Evolutionary conservation across 1,140 invertebrate genomes (phyloP).

Genomic region (Agrypnia vestita): DNA sequence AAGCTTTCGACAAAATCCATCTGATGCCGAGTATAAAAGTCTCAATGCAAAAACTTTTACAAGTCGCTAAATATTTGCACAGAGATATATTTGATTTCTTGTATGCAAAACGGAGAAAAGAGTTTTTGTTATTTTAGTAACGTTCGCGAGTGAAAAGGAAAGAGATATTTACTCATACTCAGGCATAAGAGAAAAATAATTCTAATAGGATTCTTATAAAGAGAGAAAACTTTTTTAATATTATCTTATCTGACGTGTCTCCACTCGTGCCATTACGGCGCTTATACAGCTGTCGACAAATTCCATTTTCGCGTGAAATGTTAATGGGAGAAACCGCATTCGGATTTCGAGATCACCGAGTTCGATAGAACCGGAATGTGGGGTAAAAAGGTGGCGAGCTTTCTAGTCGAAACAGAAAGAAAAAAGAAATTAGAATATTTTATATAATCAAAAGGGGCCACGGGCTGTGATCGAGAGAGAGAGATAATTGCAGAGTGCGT

Average conservation of each 20-base stretch:
- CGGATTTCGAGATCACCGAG: slow-evolving; percentile 50
- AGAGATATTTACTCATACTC: slow-evolving; percentile 44
- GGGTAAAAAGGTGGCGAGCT: slow-evolving; percentile 46
- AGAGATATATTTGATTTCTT: slow-evolving; percentile 55
- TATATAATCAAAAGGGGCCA: slow-evolving; percentile 56
- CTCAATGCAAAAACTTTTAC: too few relatives aligned
- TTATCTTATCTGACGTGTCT: background rate
- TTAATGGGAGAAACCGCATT: background rate
- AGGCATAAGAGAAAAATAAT: slow-evolving; percentile 58
- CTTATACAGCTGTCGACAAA: background rate
- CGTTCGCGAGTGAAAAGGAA: slow-evolving; percentile 37
- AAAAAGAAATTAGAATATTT: slow-evolving; percentile 62
- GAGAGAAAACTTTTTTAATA: slow-evolving; percentile 47
- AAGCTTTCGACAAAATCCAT: too few relatives aligned
- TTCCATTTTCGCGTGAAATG: slow-evolving; percentile 11
- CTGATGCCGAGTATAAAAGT: too few relatives aligned
- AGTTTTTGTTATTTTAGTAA: slow-evolving; percentile 2
- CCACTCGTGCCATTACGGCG: background rate
- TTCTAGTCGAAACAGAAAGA: slow-evolving; percentile 53
- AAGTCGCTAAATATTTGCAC: too few relatives aligned
- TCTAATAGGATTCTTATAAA: slow-evolving; percentile 61
- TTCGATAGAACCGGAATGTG: slow-evolving; percentile 53
- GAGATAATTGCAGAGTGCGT: background rate
- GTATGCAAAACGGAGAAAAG: slow-evolving; percentile 37
- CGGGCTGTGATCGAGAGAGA: slow-evolving; percentile 27